These are phyloP conservation scores for Tetrao urogallus DNA, from an alignment of 2,113 vertebrate species.

Conservation along the genomic window DNA sequence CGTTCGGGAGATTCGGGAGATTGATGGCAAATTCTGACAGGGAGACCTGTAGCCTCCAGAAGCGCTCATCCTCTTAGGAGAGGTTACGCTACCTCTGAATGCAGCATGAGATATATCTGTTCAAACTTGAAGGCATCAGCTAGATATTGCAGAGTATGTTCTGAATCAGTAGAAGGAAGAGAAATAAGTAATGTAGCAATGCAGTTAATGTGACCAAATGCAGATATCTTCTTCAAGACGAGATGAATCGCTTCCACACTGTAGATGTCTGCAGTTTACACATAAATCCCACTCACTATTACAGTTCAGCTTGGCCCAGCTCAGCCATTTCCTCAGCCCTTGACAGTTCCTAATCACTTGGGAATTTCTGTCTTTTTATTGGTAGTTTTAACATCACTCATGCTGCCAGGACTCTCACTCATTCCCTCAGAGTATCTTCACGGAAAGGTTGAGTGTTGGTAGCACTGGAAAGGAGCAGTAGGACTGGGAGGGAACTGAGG, in stretches of 20 bases:
- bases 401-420: not conserved
- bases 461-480: not conserved
- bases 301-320: not conserved
- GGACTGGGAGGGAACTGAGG: not conserved
- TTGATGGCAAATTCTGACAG: not conserved
- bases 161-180: slow-evolving; percentile 1
- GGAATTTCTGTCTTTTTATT: not conserved
- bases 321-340: not conserved
- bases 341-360: not conserved
- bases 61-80: not conserved
- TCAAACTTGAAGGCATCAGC: not conserved
- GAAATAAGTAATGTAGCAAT: not conserved
- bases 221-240: slow-evolving; percentile 41
- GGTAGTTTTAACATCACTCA: not conserved
- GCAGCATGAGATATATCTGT: not conserved
- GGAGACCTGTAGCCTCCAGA: not conserved
- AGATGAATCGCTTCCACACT: slow-evolving; percentile 33
- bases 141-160: not conserved
- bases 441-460: not conserved
- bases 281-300: slow-evolving; percentile 14
- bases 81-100: not conserved
- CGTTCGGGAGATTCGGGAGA: no score
- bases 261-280: slow-evolving; percentile 45
- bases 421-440: not conserved
- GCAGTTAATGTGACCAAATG: not conserved